Evolutionary conservation across 35 echinoderm and acorn worm species (phyloP).

Genomic region (Ophioderma brevispina): DNA sequence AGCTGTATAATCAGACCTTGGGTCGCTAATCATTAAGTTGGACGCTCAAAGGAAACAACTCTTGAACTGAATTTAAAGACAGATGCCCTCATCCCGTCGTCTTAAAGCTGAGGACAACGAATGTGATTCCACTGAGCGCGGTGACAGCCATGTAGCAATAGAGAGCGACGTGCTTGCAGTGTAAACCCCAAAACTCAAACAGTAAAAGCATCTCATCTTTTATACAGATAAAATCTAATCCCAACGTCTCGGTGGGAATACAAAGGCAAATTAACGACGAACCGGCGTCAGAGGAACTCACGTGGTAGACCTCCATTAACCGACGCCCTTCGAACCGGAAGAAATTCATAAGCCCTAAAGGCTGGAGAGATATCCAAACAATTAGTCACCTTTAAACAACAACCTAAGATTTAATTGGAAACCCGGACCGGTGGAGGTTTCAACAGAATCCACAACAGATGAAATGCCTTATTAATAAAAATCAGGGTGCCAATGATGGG

Average conservation of each 20-base stretch:
- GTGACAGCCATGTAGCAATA: neutral
- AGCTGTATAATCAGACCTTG: slow-evolving; percentile 50
- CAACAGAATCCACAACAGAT: too few relatives aligned
- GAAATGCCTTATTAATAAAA: too few relatives aligned
- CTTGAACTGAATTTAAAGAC: slow-evolving; percentile 22
- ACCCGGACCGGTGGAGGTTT: slow-evolving; percentile 10
- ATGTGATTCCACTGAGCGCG: too few relatives aligned
- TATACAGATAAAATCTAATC: neutral
- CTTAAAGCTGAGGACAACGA: too few relatives aligned
- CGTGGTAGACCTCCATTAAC: slow-evolving; percentile 15
- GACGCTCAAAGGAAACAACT: slow-evolving; percentile 14
- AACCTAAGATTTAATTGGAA: slow-evolving; percentile 13
- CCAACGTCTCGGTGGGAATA: neutral
- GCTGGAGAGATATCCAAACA: neutral
- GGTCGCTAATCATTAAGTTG: slow-evolving; percentile 32
- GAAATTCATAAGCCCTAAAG: slow-evolving; percentile 10
- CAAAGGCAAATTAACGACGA: neutral
- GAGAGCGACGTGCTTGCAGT: neutral
- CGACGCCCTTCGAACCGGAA: slow-evolving; percentile 20
- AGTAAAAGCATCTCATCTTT: neutral
- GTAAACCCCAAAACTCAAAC: neutral
- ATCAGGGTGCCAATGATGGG: too few relatives aligned
- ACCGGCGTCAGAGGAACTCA: neutral
- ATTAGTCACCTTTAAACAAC: neutral
- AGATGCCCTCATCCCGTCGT: too few relatives aligned